phyloP scores from a whole-genome alignment of 2,113 vertebrate genomes.

The Elephantulus edwardii region DNA sequence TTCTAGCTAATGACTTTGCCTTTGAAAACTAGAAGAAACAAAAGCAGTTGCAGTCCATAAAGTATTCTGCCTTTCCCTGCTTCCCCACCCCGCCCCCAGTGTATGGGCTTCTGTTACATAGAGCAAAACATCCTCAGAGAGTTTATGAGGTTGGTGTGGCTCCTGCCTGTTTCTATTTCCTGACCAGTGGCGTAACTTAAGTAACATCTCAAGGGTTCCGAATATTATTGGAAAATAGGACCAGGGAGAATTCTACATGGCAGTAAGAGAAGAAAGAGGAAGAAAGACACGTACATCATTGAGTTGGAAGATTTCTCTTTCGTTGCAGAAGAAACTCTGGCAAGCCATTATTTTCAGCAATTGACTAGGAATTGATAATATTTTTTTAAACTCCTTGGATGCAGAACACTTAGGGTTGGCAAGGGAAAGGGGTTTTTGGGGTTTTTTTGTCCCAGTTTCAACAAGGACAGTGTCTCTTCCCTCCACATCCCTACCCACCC shows the following conservation, averaged over 20 bases:
- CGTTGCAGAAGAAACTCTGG: background rate
- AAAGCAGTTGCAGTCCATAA: background rate
- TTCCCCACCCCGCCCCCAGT: too few species aligned
- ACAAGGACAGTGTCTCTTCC: background rate
- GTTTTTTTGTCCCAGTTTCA: background rate
- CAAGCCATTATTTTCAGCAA: background rate
- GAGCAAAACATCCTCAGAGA: background rate
- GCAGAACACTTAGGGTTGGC: background rate
- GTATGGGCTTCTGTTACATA: background rate
- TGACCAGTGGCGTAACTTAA: background rate
- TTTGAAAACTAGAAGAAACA: background rate
- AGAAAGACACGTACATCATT: background rate
- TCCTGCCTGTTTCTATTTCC: conserved; percentile 20
- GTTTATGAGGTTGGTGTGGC: background rate
- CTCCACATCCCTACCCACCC: background rate
- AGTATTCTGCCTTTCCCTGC: background rate
- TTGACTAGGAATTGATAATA: background rate
- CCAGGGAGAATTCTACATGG: background rate
- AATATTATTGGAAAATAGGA: background rate
- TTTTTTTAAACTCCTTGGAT: background rate
- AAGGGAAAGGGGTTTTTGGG: background rate
- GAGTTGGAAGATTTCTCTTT: background rate
- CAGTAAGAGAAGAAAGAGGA: background rate
- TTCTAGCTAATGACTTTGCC: background rate
- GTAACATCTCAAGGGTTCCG: background rate